A percentile compares a stretch with the other conserved stretches of the same genome.
These are phyloP conservation scores for cattle (Bos taurus) DNA, from an alignment of 2,113 vertebrate species.

Conservation along the genomic window ARS-UCD2.0 NC_037342.1:44034501-44035000, in stretches of 20 bases:
- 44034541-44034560: neutral
- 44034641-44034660: neutral
- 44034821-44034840: neutral
- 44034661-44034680: neutral
- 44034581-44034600: neutral
- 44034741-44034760: neutral
- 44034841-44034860: neutral
- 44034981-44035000: neutral
- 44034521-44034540: neutral
- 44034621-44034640: neutral
- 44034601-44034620: neutral
- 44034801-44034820: neutral
- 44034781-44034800: neutral
- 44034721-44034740: neutral
- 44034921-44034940: no score
- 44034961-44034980: neutral
- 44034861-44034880: neutral
- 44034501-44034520: neutral
- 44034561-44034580: neutral
- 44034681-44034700: neutral
- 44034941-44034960: no score
- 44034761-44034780: neutral
- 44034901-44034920: no score
- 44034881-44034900: neutral
- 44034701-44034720: neutral